Conservation (phyloP, 2,888 invertebrate genomes). For the Ptychoptera contaminata region DNA sequence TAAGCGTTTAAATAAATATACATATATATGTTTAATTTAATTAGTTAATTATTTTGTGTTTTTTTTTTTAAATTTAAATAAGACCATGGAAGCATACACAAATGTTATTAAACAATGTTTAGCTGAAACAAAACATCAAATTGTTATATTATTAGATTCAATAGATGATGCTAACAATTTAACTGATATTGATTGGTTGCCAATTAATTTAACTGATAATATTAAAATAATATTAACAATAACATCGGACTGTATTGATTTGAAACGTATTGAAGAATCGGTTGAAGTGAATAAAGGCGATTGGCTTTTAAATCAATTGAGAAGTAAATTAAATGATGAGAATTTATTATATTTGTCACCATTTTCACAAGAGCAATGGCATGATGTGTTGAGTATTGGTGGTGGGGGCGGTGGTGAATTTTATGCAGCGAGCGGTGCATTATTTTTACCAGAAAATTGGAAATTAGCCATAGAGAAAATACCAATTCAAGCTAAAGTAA, state of each 20-base stretch:
- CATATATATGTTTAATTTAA: not conserved
- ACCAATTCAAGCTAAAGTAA: slow-evolving; percentile 24
- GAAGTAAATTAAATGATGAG: slow-evolving; percentile 20
- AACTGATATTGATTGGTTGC: slow-evolving; percentile 58
- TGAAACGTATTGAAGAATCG: slow-evolving; percentile 2
- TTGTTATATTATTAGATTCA: slow-evolving; percentile 62
- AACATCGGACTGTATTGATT: slow-evolving; percentile 4
- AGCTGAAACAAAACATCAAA: slow-evolving; percentile 32
- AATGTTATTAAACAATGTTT: slow-evolving; percentile 33
- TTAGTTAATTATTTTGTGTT: not conserved
- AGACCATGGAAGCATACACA: slow-evolving; percentile 61
- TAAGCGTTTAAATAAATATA: slow-evolving; percentile 23
- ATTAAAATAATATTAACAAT: slow-evolving; percentile 58
- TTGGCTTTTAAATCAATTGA: slow-evolving; percentile 15
- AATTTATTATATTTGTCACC: slow-evolving; percentile 23
- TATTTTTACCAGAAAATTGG: slow-evolving; percentile 26
- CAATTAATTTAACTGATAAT: slow-evolving; percentile 51
- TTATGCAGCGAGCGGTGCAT: slow-evolving; percentile 24
- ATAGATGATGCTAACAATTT: slow-evolving; percentile 40
- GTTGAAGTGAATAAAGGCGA: slow-evolving; percentile 6
- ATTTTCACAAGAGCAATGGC: slow-evolving; percentile 27
- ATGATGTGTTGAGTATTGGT: slow-evolving; percentile 25
- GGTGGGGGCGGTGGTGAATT: slow-evolving; percentile 26
- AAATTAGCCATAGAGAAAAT: slow-evolving; percentile 22
- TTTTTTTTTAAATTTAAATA: slow-evolving; percentile 13